These are phyloP conservation scores for Lycodopsis pacificus DNA, from an alignment of 2,797 vertebrate species.

Conservation along the genomic window DNA sequence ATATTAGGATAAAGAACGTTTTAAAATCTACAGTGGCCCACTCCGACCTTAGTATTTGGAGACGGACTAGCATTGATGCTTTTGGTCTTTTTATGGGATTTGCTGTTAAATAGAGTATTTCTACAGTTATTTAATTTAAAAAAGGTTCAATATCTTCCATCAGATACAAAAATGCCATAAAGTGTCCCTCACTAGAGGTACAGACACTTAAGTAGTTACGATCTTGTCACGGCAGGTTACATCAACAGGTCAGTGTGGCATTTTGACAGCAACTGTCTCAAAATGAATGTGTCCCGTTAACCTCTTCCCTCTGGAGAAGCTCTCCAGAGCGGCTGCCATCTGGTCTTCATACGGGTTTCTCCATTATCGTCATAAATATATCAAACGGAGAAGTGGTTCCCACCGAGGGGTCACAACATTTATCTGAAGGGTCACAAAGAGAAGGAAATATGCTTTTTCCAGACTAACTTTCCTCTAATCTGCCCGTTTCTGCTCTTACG, in stretches of 20 bases:
- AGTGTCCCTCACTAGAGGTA: background rate
- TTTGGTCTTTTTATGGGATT: background rate
- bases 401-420: background rate
- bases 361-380: background rate
- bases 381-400: background rate
- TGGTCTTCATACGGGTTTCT: background rate
- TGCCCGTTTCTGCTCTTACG: background rate
- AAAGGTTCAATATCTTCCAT: background rate
- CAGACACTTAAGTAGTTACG: background rate
- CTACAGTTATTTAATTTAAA: background rate
- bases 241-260: background rate
- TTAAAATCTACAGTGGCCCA: background rate
- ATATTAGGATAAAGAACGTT: background rate
- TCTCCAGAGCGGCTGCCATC: background rate
- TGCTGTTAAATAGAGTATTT: background rate
- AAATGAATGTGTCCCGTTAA: background rate
- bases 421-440: background rate
- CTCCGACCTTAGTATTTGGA: background rate
- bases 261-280: background rate
- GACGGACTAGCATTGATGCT: too few relatives aligned
- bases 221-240: background rate
- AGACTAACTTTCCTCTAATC: background rate
- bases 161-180: background rate
- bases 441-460: background rate
- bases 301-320: conserved; percentile 13